phyloP scores from a whole-genome alignment of 2,113 vertebrate genomes.

The Equus przewalskii region DNA sequence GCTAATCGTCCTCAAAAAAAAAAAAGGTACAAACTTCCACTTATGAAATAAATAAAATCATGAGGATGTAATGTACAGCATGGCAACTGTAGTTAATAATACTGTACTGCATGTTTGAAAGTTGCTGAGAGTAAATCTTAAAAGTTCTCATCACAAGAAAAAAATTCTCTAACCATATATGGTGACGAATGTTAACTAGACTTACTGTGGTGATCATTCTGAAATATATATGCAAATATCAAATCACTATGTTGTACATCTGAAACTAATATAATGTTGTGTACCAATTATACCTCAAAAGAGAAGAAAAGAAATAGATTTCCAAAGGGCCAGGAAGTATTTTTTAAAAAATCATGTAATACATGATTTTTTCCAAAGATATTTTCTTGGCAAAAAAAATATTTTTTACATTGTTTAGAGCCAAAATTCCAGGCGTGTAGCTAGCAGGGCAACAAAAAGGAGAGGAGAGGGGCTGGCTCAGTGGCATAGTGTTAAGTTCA shows the following conservation, averaged over 20 bases:
- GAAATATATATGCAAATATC: neutral
- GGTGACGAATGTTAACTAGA: too few relatives aligned
- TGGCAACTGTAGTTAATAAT: rapidly evolving
- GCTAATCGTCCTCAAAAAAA: too few relatives aligned
- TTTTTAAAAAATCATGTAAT: neutral
- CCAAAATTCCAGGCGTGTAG: neutral
- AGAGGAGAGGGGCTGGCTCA: neutral
- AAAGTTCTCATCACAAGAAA: neutral
- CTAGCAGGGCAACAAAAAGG: neutral
- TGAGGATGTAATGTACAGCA: neutral
- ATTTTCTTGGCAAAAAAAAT: slow-evolving; percentile 15
- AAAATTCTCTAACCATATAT: neutral
- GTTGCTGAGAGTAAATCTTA: neutral
- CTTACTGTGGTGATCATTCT: neutral
- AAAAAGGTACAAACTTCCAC: neutral
- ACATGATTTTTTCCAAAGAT: neutral
- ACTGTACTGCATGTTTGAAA: rapidly evolving
- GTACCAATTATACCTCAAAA: neutral
- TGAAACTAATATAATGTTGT: neutral
- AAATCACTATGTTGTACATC: neutral
- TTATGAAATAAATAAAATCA: neutral
- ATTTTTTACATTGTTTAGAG: neutral
- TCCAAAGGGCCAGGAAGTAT: neutral
- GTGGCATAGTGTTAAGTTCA: too few relatives aligned
- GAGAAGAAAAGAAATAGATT: neutral